Base-by-base conservation (phyloP, 2,113 vertebrate species). In the Balaeniceps rex region DNA sequence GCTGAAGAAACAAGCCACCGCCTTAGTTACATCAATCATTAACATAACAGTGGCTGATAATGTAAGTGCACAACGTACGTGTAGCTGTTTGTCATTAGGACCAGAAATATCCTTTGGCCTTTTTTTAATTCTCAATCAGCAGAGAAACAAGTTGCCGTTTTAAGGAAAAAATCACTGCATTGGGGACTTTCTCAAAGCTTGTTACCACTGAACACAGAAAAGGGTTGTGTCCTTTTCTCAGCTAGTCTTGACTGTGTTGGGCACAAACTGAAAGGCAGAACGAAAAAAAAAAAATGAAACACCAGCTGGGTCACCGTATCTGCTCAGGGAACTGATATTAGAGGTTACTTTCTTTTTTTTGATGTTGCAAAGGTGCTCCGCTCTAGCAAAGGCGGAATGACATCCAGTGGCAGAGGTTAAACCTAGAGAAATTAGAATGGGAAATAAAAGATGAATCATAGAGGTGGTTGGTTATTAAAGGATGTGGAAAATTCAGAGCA, bases 11-110 rank as follows among this genome's bases (percentile, higher is more conserved):
- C 33, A 68, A 94, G n/a, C 34, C 33, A 33, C 70, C 84, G 74
- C 77, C 89, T 95, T 61, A 42, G 89, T 52, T 82, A 68, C 83
- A 76, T 94, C 89, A 89, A 84, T 94, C 91, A 90, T 91, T 89
- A 95, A 92, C 93, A 19, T 7, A 55, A 31, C 38, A 77, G 77
- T 7, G 3, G 74, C 81, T 94, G 93, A 83, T 83, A 97, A 90
- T 7, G 0, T 16, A 47, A 83, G 82, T 34, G 92, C 61, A 85
- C 75, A 61, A 55, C 3, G 33, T 77, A 61, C 66, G 18, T 14
- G 40, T 29, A 52, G 33, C 74, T 90, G 21, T 42, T 71, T 83
- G 78, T 64, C 66, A 88, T 83, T n/a, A 76, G 84, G 65, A 82
- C 52, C 4, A 19, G 66, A 94, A 85, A 96, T 47, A 91, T 44